A percentile compares a stretch with the other conserved stretches of the same genome.
Evolutionary conservation across 2,797 vertebrate genomes (phyloP).

Genomic region (Gallinago solitaria): DNA sequence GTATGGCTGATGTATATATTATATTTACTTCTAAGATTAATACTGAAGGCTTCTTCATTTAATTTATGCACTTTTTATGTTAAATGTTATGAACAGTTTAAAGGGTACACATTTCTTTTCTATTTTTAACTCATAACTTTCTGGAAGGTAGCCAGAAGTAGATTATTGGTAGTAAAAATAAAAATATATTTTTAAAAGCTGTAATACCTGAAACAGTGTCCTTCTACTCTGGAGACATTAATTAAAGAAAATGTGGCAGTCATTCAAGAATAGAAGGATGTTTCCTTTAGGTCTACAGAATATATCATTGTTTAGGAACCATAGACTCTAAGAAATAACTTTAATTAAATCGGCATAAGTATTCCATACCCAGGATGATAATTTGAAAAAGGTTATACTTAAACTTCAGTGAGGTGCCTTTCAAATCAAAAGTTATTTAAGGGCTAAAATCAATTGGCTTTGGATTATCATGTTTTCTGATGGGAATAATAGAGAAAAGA

Average conservation of each 20-base stretch:
- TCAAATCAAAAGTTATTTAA: slow-evolving; percentile 72
- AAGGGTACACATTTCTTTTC: neutral
- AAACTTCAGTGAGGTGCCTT: slow-evolving; percentile 43
- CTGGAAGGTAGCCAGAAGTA: neutral
- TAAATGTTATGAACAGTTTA: neutral
- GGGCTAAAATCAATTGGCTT: slow-evolving; percentile 64
- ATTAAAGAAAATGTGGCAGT: neutral
- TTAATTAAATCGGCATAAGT: slow-evolving; percentile 51
- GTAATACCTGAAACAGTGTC: neutral
- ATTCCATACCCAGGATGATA: slow-evolving; percentile 24
- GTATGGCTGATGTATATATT: neutral
- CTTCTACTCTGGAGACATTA: neutral
- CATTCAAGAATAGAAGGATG: neutral
- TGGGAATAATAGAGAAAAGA: slow-evolving; percentile 63
- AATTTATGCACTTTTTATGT: neutral
- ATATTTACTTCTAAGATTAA: neutral
- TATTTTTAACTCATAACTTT: neutral
- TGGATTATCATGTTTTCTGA: slow-evolving; percentile 63
- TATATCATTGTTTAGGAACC: slow-evolving; percentile 12
- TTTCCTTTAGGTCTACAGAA: neutral
- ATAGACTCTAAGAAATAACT: slow-evolving; percentile 13
- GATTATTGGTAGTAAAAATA: neutral
- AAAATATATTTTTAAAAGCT: neutral
- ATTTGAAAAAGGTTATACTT: slow-evolving; percentile 43
- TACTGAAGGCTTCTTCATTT: neutral